These are phyloP conservation scores for Stegastes partitus DNA, from an alignment of 2,113 vertebrate genomes.

Conservation along the genomic window DNA sequence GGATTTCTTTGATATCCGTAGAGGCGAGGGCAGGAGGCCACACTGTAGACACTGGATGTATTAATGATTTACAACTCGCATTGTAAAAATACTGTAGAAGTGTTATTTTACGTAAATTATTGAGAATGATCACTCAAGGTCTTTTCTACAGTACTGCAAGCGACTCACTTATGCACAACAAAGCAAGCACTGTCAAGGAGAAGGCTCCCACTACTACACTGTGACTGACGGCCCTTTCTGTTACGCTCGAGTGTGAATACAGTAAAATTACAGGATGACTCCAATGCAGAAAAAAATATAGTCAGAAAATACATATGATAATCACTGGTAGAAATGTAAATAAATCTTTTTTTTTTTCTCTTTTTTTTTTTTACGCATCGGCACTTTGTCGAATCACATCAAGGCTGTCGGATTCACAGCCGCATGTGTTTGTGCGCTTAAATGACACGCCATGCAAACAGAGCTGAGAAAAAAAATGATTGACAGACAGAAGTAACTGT, in stretches of 20 bases:
- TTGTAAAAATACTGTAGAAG: no score
- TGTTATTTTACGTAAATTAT: no score
- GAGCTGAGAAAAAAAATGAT: conserved; percentile 37
- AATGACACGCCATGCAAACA: conserved; percentile 20
- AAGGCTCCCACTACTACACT: neutral
- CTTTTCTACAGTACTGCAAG: neutral
- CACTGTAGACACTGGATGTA: no score
- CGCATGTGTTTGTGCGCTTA: conserved; percentile 14
- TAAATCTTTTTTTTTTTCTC: neutral
- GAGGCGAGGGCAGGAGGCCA: no score
- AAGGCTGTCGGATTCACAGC: conserved; percentile 6
- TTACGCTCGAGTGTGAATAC: neutral
- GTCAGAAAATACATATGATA: neutral
- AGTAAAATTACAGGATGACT: neutral
- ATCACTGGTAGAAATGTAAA: neutral
- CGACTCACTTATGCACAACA: neutral
- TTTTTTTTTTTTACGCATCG: neutral
- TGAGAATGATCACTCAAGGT: no score
- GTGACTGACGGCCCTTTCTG: neutral
- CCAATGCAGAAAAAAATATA: neutral
- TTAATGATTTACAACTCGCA: no score
- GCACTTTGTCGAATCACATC: neutral
- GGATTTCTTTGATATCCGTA: no score
- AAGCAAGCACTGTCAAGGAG: neutral
- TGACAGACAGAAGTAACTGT: conserved; percentile 52